These are phyloP conservation scores for Megalopta genalis DNA, from an alignment of 1,140 invertebrate species.

Conservation along the genomic window DNA sequence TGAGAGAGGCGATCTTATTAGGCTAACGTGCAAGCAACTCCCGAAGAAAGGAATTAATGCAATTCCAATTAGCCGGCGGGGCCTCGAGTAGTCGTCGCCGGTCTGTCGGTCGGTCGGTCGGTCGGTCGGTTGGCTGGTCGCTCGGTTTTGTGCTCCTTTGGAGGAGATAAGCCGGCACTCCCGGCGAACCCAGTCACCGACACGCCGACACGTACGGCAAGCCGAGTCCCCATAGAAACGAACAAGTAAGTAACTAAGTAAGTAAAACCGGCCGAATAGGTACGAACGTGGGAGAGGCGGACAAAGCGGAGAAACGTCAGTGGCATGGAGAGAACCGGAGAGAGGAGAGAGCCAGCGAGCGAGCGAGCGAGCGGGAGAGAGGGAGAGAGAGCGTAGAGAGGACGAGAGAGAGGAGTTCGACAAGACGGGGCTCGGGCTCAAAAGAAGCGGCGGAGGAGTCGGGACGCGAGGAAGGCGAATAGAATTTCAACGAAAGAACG, in stretches of 20 bases:
- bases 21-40: slow-evolving; percentile 27
- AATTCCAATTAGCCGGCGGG: slow-evolving; percentile 66
- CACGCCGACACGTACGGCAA: slow-evolving; percentile 35
- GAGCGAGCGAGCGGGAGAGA: slow-evolving; percentile 15
- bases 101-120: slow-evolving; percentile 18
- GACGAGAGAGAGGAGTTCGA: slow-evolving; percentile 30
- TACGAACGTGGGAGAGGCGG: slow-evolving; percentile 43
- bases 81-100: slow-evolving; percentile 44
- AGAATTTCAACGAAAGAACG: slow-evolving; percentile 41
- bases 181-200: slow-evolving; percentile 41
- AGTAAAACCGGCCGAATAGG: slow-evolving; percentile 53
- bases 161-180: slow-evolving; percentile 55
- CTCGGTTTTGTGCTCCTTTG: slow-evolving; percentile 60
- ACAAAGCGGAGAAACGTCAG: slow-evolving; percentile 13
- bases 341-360: no score
- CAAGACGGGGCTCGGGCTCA: slow-evolving; percentile 19
- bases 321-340: background rate
- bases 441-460: slow-evolving; percentile 21
- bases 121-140: background rate
- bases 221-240: slow-evolving; percentile 46
- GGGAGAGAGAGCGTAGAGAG: no score
- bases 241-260: slow-evolving; percentile 55
- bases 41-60: slow-evolving; percentile 68
- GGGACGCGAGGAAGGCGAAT: slow-evolving; percentile 20
- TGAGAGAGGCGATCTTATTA: slow-evolving; percentile 56